Percentiles rank a stretch among this genome's conserved stretches.
phyloP scores from a whole-genome alignment of 2,888 invertebrate species.

The Lithophane semibrunnea region DNA sequence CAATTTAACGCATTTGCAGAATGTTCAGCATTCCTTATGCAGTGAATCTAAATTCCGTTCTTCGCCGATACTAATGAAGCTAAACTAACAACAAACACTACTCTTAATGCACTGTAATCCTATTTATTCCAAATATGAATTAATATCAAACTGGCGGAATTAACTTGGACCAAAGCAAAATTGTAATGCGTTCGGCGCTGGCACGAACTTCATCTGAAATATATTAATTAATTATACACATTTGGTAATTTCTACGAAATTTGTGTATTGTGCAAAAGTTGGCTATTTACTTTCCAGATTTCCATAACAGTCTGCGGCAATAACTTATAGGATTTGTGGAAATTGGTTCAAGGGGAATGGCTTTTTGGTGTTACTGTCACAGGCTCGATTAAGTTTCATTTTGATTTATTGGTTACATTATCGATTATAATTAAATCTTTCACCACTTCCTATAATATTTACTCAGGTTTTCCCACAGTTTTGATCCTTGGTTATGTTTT shows the following conservation, averaged over 20 bases:
- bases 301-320: conserved; percentile 47
- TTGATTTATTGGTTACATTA: conserved; percentile 25
- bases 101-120: neutral
- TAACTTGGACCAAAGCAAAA: conserved; percentile 56
- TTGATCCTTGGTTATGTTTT: neutral
- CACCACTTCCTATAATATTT: neutral
- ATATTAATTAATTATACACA: conserved; percentile 63
- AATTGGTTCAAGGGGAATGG: conserved; percentile 39
- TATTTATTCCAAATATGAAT: neutral
- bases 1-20: neutral
- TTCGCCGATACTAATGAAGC: neutral
- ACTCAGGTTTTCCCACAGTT: neutral
- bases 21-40: neutral
- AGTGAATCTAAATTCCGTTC: neutral
- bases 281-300: conserved; percentile 54
- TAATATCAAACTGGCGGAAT: neutral
- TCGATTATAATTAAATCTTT: conserved; percentile 5
- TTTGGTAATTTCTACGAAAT: conserved; percentile 58
- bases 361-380: conserved; percentile 37
- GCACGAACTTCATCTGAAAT: conserved; percentile 54
- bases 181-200: conserved; percentile 50
- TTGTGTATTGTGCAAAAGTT: conserved; percentile 60
- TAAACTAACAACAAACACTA: neutral
- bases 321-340: conserved; percentile 38
- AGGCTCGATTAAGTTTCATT: conserved; percentile 24